Evolutionary conservation across 2,888 invertebrate genomes (phyloP).

Genomic region (Drosophila cognata): DNA sequence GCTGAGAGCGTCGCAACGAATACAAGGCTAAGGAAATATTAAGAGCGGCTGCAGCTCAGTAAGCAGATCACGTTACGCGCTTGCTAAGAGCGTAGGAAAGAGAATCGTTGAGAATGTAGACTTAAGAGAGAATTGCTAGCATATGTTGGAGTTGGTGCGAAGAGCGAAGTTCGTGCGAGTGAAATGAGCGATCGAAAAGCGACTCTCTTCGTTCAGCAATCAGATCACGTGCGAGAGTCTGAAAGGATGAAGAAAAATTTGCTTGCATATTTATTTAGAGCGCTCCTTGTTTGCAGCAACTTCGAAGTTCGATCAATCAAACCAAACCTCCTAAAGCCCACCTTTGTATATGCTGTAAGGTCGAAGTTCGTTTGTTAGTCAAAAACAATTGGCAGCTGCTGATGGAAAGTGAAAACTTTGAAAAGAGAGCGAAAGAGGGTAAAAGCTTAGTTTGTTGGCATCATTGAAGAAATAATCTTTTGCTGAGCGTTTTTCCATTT

Average conservation of each 20-base stretch:
- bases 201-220: neutral
- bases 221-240: neutral
- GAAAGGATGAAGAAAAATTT: neutral
- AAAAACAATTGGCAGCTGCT: neutral
- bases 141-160: too few relatives aligned
- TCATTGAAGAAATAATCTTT: neutral
- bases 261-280: neutral
- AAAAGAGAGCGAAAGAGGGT: neutral
- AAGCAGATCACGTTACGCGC: too few relatives aligned
- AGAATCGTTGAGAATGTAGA: too few relatives aligned
- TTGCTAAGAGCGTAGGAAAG: too few relatives aligned
- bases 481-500: neutral
- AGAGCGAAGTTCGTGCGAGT: neutral
- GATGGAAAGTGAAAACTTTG: neutral
- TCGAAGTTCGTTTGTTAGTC: neutral
- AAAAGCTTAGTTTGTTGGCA: constrained; percentile 1
- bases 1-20: neutral
- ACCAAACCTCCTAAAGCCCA: neutral
- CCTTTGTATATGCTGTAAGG: neutral
- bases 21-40: neutral
- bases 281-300: neutral
- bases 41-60: too few relatives aligned
- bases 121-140: too few relatives aligned
- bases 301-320: neutral
- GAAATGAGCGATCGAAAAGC: neutral